Percentiles rank a stretch among this genome's conserved stretches.
These are phyloP conservation scores for Cathartes aura DNA, from an alignment of 2,113 vertebrate species.

Conservation along the genomic window DNA sequence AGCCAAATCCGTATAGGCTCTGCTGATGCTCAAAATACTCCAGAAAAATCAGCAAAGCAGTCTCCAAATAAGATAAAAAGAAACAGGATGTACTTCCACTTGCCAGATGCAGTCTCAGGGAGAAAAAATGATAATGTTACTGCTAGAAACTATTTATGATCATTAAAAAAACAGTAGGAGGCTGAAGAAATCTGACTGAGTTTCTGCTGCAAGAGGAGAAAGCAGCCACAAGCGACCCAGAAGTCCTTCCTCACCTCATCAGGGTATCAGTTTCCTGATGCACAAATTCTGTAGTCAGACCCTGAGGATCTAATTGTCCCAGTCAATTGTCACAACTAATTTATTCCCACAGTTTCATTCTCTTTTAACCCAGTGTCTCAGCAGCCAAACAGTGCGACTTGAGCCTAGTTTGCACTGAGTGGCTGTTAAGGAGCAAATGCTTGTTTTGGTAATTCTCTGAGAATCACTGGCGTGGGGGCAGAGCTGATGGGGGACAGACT, in stretches of 20 bases:
- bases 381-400: neutral
- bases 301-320: neutral
- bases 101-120: neutral
- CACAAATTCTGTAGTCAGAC: neutral
- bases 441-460: neutral
- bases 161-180: neutral
- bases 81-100: neutral
- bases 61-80: neutral
- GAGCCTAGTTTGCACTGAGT: neutral
- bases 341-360: neutral
- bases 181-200: neutral
- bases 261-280: neutral
- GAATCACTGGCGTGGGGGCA: neutral
- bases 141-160: neutral
- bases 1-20: neutral
- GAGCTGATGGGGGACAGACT: neutral
- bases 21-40: neutral
- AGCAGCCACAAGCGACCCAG: neutral
- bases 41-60: neutral
- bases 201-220: neutral
- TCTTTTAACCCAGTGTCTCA: neutral
- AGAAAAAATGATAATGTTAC: neutral
- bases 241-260: neutral
- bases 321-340: neutral
- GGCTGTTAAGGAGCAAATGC: neutral